Evolutionary conservation across 2,113 vertebrate genomes (phyloP), one percentile per base, ranked within the genome.

Genomic region (Cyprinodon variegatus): DNA sequence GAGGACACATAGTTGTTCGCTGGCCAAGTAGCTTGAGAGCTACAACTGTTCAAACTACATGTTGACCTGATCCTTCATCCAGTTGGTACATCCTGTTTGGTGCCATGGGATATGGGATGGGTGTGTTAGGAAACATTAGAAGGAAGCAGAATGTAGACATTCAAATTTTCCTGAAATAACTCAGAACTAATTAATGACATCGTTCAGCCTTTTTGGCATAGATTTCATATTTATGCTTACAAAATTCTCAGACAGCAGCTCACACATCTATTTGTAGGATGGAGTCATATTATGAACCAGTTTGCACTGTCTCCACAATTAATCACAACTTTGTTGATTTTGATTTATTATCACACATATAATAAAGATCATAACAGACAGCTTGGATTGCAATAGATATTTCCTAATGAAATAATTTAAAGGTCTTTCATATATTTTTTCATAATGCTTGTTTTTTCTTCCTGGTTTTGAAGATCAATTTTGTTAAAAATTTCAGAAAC

Each of bases 1-100:
- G 83, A 71, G 82, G 83, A 90, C 85, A 86, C 83, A 88, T 89
- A 83, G 76, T 79, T 82, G 80, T 57, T 45, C 0, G 17, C 9
- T 1, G 9, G 74, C 84, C 85, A 84, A 89, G 64, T 74, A 14
- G 57, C 68, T 62, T 60, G 77, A 81, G 61, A 78, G 78, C 83
- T 84, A 85, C 74, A 75, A 78, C 79, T 61, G 81, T 69, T 72
- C 37, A 41, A 72, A 72, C 43, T 4, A n/a, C 65, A 61, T 64
- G 72, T 71, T 20, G 72, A 80, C 64, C 68, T 15, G 82, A 85
- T 80, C 50, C 8, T 65, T 60, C 10, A 59, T 48, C 73, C 77
- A 83, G 71, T 70, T 86, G 65, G 72, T 72, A 36, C 53, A 73
- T 79, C 74, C 75, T 77, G 82, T 88, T 79, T 74, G 67, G 63